phyloP scores from a whole-genome alignment of 2,797 vertebrate genomes.

The Catharus ustulatus region DNA sequence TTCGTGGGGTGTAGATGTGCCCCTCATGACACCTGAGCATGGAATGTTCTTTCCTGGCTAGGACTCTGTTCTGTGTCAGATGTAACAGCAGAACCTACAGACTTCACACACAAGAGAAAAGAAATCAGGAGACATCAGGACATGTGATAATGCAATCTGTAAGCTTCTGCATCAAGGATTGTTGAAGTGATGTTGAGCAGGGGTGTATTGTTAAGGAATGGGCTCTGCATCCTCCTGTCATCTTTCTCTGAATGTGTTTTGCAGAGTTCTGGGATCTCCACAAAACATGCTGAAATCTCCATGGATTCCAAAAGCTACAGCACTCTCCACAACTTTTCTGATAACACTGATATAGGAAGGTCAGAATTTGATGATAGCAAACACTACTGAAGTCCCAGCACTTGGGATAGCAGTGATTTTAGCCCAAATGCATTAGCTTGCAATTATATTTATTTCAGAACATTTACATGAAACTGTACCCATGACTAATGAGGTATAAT shows the following conservation, averaged over 20 bases:
- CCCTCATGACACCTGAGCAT: rapidly evolving
- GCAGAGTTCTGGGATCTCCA: background rate
- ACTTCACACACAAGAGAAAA: background rate
- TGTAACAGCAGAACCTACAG: background rate
- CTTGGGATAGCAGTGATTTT: background rate
- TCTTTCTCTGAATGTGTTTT: background rate
- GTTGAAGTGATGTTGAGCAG: background rate
- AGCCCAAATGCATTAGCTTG: background rate
- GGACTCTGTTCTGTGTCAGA: background rate
- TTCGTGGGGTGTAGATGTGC: background rate
- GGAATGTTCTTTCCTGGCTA: background rate
- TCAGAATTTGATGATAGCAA: background rate
- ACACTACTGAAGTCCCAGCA: background rate
- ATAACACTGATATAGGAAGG: background rate
- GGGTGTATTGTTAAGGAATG: background rate
- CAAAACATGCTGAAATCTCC: background rate
- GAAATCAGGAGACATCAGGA: background rate
- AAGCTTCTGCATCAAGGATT: background rate
- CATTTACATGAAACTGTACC: background rate
- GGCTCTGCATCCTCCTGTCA: background rate
- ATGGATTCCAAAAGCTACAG: background rate
- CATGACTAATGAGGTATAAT: background rate
- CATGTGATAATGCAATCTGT: background rate
- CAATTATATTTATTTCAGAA: background rate
- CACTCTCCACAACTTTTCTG: background rate